A percentile compares a stretch with the other conserved stretches of the same genome.
Evolutionary conservation across 2,888 invertebrate genomes (phyloP).

Genomic region (Myopa tessellatipennis): DNA sequence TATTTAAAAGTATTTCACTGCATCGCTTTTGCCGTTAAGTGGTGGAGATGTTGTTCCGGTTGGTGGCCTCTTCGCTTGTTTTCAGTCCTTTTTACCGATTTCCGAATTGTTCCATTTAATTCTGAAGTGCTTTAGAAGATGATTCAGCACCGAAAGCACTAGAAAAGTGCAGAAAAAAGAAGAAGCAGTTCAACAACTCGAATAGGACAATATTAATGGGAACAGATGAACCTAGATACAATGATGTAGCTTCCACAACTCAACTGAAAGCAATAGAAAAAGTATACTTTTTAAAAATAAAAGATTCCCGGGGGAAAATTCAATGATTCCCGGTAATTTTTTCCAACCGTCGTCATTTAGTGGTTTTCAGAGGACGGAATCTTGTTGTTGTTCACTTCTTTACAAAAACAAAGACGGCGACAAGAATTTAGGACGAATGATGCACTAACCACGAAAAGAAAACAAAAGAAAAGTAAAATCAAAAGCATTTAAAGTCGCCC

Average conservation of each 20-base stretch:
- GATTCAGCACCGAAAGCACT: not conserved
- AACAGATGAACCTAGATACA: not conserved
- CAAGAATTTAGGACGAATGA: not conserved
- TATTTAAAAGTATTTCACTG: slow-evolving; percentile 14
- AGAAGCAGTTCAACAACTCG: slow-evolving; percentile 20
- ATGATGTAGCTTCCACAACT: not conserved
- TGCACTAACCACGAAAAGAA: not conserved
- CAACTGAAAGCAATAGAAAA: no score
- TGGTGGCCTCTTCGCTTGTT: slow-evolving; percentile 30
- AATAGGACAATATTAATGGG: not conserved
- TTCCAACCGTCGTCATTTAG: no score
- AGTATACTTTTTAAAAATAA: no score
- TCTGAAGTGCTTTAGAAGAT: slow-evolving; percentile 18
- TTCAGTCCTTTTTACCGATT: not conserved
- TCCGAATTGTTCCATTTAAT: slow-evolving; percentile 28
- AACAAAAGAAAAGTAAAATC: not conserved
- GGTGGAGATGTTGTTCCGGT: slow-evolving; percentile 32
- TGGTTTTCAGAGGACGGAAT: no score
- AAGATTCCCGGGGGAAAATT: no score
- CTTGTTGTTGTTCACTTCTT: no score
- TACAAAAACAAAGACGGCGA: not conserved
- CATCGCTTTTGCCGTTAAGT: not conserved
- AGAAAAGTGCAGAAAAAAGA: not conserved
- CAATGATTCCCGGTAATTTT: no score
- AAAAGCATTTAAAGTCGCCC: not conserved